A percentile compares a stretch with the other conserved stretches of the same genome.
These are phyloP conservation scores for Phrynosoma platyrhinos DNA, from an alignment of 2,113 vertebrate genomes.

Conservation along the genomic window DNA sequence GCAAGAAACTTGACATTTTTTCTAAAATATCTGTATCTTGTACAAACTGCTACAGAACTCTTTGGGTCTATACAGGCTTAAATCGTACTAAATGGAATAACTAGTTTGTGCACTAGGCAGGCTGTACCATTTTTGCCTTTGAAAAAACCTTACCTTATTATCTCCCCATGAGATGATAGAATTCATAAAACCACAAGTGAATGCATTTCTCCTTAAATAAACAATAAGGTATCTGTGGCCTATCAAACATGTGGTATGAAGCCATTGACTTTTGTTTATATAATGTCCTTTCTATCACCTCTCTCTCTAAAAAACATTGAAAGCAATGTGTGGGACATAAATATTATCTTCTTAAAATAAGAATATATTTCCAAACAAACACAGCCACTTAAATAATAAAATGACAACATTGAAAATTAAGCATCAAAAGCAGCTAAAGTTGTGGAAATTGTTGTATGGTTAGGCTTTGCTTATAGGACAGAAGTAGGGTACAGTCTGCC, in stretches of 20 bases:
- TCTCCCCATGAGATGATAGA: neutral
- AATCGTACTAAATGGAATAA: neutral
- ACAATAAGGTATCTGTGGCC: neutral
- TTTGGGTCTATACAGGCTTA: neutral
- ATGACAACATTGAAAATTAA: neutral
- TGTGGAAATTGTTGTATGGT: no score
- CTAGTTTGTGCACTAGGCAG: neutral
- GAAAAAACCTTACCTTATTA: slow-evolving; percentile 22
- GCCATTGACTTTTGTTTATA: neutral
- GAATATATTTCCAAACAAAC: neutral
- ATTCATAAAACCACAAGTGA: neutral
- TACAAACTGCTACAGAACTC: neutral
- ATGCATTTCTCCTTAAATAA: neutral
- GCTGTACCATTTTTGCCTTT: slow-evolving; percentile 21
- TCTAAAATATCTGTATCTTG: neutral
- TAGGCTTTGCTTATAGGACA: no score
- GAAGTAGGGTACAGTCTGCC: no score
- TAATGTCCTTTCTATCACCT: neutral
- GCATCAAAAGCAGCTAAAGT: no score
- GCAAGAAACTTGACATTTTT: neutral
- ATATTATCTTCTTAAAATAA: neutral
- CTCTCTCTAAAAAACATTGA: neutral
- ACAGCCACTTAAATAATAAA: neutral
- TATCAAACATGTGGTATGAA: neutral
- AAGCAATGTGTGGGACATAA: neutral